These are phyloP conservation scores for Cyclophora punctaria DNA, from an alignment of 2,888 invertebrate genomes.

Conservation along the genomic window DNA sequence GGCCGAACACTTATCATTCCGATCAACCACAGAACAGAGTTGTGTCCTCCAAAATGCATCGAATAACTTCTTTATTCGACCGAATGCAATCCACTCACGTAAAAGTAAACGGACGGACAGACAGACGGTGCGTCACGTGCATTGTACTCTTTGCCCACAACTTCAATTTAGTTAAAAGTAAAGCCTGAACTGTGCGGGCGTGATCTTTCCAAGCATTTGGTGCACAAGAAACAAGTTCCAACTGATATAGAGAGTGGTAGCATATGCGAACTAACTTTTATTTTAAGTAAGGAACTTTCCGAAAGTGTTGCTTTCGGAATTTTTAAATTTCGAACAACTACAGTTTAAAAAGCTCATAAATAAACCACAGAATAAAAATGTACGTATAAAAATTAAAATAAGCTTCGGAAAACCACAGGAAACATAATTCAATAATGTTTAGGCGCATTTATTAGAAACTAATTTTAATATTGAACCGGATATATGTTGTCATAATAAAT, in stretches of 20 bases:
- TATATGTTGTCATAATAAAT: slow-evolving; percentile 21
- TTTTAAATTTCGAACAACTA: too few species aligned
- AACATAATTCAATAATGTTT: too few species aligned
- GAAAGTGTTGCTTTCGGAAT: not conserved
- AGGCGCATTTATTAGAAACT: not conserved
- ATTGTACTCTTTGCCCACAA: slow-evolving; percentile 52
- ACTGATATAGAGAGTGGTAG: slow-evolving; percentile 27
- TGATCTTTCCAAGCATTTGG: slow-evolving; percentile 45
- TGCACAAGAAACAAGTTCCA: slow-evolving; percentile 34
- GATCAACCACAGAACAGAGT: slow-evolving; percentile 30
- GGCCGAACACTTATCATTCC: slow-evolving; percentile 42
- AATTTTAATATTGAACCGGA: slow-evolving; percentile 17
- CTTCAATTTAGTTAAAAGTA: slow-evolving; percentile 72
- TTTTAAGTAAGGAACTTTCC: slow-evolving; percentile 1
- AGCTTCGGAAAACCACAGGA: too few species aligned
- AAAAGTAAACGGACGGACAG: slow-evolving; percentile 46
- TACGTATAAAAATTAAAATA: too few species aligned
- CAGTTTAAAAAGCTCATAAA: too few species aligned
- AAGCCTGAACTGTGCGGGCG: slow-evolving; percentile 48
- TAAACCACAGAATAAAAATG: too few species aligned
- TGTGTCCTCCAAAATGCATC: slow-evolving; percentile 36
- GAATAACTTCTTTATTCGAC: slow-evolving; percentile 28
- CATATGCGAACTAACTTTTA: slow-evolving; percentile 14
- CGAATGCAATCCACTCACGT: slow-evolving; percentile 59
- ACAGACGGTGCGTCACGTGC: slow-evolving; percentile 57